Evolutionary conservation across 2,888 invertebrate genomes (phyloP), one percentile per base, ranked within the genome.

Genomic region (Liposcelis brunnea): DNA sequence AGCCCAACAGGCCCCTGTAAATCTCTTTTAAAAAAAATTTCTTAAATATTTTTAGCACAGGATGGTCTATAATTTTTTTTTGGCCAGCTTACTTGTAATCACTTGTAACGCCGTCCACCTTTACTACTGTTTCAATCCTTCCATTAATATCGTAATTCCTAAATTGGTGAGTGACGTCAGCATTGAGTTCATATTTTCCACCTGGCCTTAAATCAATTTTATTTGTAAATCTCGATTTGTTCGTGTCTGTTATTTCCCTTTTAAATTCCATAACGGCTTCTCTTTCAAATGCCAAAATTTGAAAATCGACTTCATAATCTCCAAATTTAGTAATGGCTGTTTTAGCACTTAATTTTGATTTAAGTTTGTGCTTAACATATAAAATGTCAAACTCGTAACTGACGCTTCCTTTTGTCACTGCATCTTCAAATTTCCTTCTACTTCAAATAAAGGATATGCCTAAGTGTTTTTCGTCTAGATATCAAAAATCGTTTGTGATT

Each of bases 181-280:
- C 74, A 19, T 71, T 71, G 1, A 76, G 59, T 53, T 75, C 72
- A 54, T 77, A 71, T 55, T 71, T 77, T 44, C 73, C 74, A 11
- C 75, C 68, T 38, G 70, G 69, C 21, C 72, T 72, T 12, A 80
- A 52, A 3, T 68, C 66, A 8, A 81, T 48, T 32, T 67, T 68
- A 53, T 77, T 73, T 35, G 69, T 67, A 35, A 75, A 67, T 55
- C 77, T 77, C 1, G 74, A 75, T 55, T 75, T 75, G 21, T 69
- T 66, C 10, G 63, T 60, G 1, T 68, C 70, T 0, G 69, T 56
- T 2, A 75, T 64, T 36, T 72, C 69, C 14, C 77, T 67, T 52
- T 72, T 72, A 0, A 71, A 62, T 50, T 73, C 66, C 0, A 73
- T 47, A 51, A 74, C 69, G 0, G 72, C 31, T 46, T 65, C 65